Evolutionary conservation across 2,888 invertebrate genomes (phyloP), one percentile per base, ranked within the genome.

Genomic region (Asteroscopus sphinx): DNA sequence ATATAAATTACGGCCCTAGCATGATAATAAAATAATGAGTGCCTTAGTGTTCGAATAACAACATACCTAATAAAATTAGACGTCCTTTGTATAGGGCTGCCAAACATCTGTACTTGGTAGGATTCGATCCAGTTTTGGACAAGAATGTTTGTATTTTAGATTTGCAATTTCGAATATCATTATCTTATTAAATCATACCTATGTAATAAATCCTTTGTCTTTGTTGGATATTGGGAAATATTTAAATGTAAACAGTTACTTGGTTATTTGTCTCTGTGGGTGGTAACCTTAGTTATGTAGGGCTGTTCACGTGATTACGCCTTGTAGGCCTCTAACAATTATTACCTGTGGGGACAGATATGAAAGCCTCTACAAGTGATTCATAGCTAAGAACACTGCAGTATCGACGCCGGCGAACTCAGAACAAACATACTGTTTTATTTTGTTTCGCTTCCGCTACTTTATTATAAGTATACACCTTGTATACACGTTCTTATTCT

Each of bases 21-120:
- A 79, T 75, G 84, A 87, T 90, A 90, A 89, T 90, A 85, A 85
- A 89, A 85, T 89, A 90, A 91, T 90, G 82, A 84, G 64, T 35
- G 84, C 66, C 68, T 79, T 80, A 80, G 79, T 73, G 68, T 69
- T 63, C 73, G 63, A 68, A 64, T 83, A 85, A 85, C 82, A 76
- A 83, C 76, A 73, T 87, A 83, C 76, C 73, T 87, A 84, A 87
- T 86, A 69, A 73, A 55, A 57, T 75, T 56, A 67, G 40, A 53
- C 45, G 63, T 64, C 51, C 45, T 59, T 59, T 37, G 11, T 11
- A 12, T 21, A 74, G 68, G 59, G 68, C 55, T 66, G 65, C 40
- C 63, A 49, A 41, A 55, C 41, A n/a, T 47, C 54, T 52, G 56
- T 48, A 12, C 26, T 41, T 21, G 45, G 44, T 41, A 6, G 11